These are phyloP conservation scores for Vultur gryphus DNA, from an alignment of 2,797 vertebrate genomes.

Conservation along the genomic window DNA sequence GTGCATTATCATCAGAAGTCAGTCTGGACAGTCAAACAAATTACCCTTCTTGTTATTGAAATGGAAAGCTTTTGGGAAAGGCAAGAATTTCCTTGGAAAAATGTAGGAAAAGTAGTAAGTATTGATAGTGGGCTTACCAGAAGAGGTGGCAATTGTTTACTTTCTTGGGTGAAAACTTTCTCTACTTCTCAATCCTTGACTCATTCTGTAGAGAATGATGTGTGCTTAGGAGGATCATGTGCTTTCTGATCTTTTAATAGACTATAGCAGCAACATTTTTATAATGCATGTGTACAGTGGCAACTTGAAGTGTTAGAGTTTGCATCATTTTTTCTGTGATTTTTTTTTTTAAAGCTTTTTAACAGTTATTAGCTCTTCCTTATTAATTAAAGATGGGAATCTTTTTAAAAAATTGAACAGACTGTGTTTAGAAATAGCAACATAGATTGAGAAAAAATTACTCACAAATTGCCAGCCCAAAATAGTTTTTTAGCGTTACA, in stretches of 20 bases:
- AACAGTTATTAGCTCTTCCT: not conserved
- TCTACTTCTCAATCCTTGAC: not conserved
- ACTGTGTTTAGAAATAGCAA: not conserved
- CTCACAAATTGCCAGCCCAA: not conserved
- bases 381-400: conserved; percentile 6
- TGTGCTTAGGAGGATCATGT: conserved; percentile 40
- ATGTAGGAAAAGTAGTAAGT: not conserved
- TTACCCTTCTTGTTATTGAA: not conserved
- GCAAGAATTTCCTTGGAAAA: not conserved
- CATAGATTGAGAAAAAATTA: not conserved
- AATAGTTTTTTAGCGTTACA: not conserved
- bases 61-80: not conserved
- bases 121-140: not conserved
- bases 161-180: not conserved
- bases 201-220: conserved; percentile 10
- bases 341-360: not conserved
- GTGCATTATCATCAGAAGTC: not conserved
- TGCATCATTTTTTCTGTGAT: not conserved
- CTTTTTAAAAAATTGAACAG: not conserved
- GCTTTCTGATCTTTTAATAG: conserved; percentile 51
- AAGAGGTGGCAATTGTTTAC: not conserved
- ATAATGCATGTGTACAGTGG: not conserved
- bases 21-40: not conserved
- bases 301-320: not conserved
- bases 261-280: not conserved